A percentile compares a stretch with the other conserved stretches of the same genome.
These are phyloP conservation scores for Passerculus sandwichensis DNA, from an alignment of 2,797 vertebrate species.

Conservation along the genomic window DNA sequence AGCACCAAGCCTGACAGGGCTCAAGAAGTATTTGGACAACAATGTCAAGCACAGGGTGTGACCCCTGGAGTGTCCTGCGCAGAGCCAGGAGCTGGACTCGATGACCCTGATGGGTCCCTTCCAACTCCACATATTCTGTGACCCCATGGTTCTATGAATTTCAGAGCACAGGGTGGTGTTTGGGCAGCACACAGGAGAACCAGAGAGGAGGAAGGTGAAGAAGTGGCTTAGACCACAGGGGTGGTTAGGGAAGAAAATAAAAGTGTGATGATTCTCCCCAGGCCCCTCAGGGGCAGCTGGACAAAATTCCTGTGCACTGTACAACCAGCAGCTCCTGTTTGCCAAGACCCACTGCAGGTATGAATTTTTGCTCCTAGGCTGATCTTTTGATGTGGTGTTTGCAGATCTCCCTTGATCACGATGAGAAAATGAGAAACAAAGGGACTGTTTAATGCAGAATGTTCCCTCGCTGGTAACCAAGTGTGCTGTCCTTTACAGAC, in stretches of 20 bases:
- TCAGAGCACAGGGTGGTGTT: background rate
- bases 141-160: background rate
- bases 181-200: background rate
- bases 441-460: background rate
- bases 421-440: background rate
- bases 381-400: background rate
- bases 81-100: rapidly evolving
- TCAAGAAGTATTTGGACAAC: rapidly evolving
- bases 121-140: background rate
- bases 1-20: background rate
- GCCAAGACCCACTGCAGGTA: background rate
- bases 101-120: background rate
- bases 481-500: background rate
- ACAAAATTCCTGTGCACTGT: background rate
- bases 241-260: background rate
- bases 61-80: background rate
- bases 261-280: background rate
- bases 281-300: rapidly evolving
- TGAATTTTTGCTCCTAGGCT: background rate
- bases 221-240: background rate
- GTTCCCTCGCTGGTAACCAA: background rate
- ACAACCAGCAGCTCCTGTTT: background rate
- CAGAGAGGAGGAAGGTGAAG: background rate
- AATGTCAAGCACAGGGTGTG: background rate
- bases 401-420: background rate